phyloP scores from a whole-genome alignment of 2,113 vertebrate genomes.

The Tragelaphus strepsiceros region DNA sequence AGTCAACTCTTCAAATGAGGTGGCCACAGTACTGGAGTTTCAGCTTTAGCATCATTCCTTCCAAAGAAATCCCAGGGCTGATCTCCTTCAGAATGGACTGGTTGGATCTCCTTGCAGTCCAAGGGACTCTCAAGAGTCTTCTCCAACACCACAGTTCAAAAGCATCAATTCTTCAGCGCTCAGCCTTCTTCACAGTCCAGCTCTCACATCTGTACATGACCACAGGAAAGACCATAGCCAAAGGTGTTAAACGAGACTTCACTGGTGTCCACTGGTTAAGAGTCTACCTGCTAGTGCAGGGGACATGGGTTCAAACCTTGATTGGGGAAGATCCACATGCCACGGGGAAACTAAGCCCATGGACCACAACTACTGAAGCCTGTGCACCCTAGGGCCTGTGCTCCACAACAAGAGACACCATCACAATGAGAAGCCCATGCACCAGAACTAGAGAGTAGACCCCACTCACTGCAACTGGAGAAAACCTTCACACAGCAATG shows the following conservation, averaged over 20 bases:
- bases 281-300: neutral
- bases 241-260: neutral
- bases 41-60: too few relatives aligned
- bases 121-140: too few relatives aligned
- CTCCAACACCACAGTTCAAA: too few relatives aligned
- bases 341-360: neutral
- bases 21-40: too few relatives aligned
- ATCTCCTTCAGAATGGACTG: too few relatives aligned
- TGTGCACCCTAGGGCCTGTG: neutral
- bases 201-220: too few relatives aligned
- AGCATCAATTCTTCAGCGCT: too few relatives aligned
- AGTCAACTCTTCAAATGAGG: too few relatives aligned
- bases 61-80: too few relatives aligned
- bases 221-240: neutral
- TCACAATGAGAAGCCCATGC: neutral
- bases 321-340: neutral
- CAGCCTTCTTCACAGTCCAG: too few relatives aligned
- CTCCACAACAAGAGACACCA: neutral
- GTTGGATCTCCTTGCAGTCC: too few relatives aligned
- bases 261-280: neutral
- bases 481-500: neutral
- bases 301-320: neutral
- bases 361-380: neutral
- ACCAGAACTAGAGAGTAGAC: neutral
- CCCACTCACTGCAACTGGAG: rapidly evolving